Base-by-base conservation (phyloP, 2,797 vertebrate genomes). In the Channallabes apus region DNA sequence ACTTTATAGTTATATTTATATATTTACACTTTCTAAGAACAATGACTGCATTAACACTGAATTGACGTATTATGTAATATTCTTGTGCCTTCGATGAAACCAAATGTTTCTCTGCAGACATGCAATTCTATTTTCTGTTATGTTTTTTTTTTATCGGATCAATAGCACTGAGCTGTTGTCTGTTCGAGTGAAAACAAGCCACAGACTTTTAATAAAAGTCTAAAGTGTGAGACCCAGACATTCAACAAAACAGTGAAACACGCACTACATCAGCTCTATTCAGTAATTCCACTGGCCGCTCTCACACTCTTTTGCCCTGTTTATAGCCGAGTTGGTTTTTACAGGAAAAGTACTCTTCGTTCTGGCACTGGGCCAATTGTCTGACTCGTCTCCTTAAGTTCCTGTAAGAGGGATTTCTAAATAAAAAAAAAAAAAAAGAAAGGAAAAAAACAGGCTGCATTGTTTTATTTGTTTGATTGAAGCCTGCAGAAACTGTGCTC, bases 261-360 rank as follows among this genome's bases (percentile, higher is more conserved):
- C 46, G 64, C 83, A 69, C 82, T 54, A 87, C 75, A 88, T 73
- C 15, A 83, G 41, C 54, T 62, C 65, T 77, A 24, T 85, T 83
- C 61, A 85, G 62, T 64, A 51, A 61, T 77, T 83, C 64, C 61
- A 41, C 65, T 83, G 51, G 51, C 79, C 41, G 14, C 24, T 54
- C 65, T 84, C 79, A 75, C 82, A 72, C 69, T 54, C 80, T 80
- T 72, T n/a, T 82, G 24, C 8, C 58, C 65, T 88, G 85, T 90
- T 89, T 87, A 87, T 75, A 62, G 17, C 62, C 7, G 51, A 61
- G 46, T 65, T 80, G 29, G 86, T 87, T 35, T 87, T 90, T 90
- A 87, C 90, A 85, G 89, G 88, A 89, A 91, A 77, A 85, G 9
- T 76, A 83, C 84, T 89, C 83, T 83, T 83, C 61, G 8, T 62